Base-by-base conservation (phyloP, 2,888 invertebrate genomes). In the Rhamphomyia laevipes region DNA sequence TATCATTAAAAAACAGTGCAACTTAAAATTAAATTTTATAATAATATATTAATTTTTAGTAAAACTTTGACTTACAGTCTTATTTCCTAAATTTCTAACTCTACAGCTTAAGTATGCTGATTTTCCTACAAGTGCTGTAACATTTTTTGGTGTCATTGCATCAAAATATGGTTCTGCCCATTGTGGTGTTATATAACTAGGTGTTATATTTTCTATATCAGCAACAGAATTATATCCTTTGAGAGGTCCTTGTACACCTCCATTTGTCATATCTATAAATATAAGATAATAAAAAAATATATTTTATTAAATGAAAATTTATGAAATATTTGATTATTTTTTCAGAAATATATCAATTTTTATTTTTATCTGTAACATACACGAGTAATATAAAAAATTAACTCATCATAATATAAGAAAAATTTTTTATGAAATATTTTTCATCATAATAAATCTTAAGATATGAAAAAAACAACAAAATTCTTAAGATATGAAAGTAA, bases 71-170 rank as follows among this genome's bases (percentile, higher is more conserved):
- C 68, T 68, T 59, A 70, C 70, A 53, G 71, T 71, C 64, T 71
- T 71, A 58, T 71, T 71, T 57, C 68, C 67, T 56, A 71, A 65
- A 62, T 70, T 70, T 55, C 64, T 61, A 48, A 70, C 70, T 53
- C 67, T 64, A 60, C 70, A 71, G 56, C 67, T 68, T 49, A 71
- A 61, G 61, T 69, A 71, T 49, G 71, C 70, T 30, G 71, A 83
- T 71, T 86, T 86, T 61, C 86, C 86, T 55, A 86, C 84, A 38
- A 86, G 77, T 27, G 86, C 86, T 37, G 86, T 86, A 55, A 86
- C 83, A 74, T 86, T 86, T 52, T 81, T 74, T 43, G 85, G 83
- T 46, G 84, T 84, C 58, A 78, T 77, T 50, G 79, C 76, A 74
- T 86, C 86, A 70, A 86, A 85, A 59, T 82, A 80, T 10, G 86